phyloP scores from a whole-genome alignment of 2,797 vertebrate genomes.

The Antrozous pallidus region DNA sequence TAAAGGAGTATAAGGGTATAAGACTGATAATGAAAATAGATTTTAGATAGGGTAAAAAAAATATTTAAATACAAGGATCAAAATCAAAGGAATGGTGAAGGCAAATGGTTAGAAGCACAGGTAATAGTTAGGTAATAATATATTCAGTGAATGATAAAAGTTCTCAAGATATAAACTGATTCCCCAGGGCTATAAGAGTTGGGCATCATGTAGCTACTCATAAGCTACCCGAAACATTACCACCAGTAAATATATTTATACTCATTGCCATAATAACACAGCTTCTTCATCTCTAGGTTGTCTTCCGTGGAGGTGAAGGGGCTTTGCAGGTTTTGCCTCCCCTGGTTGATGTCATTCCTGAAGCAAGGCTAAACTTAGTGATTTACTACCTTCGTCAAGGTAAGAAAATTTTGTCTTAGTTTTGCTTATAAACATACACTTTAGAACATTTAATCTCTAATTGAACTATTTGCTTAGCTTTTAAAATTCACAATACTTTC shows the following conservation, averaged over 20 bases:
- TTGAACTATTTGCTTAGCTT: not conserved
- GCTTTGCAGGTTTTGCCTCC: conserved; percentile 94
- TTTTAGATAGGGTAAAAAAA: not conserved
- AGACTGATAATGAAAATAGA: not conserved
- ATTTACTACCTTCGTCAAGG: conserved; percentile 99
- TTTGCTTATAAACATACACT: conserved; percentile 16
- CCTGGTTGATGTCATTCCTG: conserved; percentile 96
- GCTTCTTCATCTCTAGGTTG: conserved; percentile 86
- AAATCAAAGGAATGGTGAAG: not conserved
- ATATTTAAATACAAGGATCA: not conserved
- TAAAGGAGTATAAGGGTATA: not conserved
- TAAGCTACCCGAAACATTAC: not conserved
- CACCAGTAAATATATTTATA: not conserved
- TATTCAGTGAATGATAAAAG: not conserved
- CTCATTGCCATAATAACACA: not conserved
- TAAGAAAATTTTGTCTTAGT: conserved; percentile 74
- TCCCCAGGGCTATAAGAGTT: not conserved
- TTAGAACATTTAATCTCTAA: not conserved
- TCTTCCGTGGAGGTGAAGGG: conserved; percentile 97
- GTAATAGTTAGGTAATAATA: not conserved
- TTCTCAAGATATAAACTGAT: not conserved
- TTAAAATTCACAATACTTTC: conserved; percentile 34
- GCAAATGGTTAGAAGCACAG: not conserved
- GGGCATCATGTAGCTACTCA: not conserved
- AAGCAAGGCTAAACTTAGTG: conserved; percentile 96